Evolutionary conservation across 2,113 vertebrate species (phyloP).

Genomic region (Notarius quadriscutis): DNA sequence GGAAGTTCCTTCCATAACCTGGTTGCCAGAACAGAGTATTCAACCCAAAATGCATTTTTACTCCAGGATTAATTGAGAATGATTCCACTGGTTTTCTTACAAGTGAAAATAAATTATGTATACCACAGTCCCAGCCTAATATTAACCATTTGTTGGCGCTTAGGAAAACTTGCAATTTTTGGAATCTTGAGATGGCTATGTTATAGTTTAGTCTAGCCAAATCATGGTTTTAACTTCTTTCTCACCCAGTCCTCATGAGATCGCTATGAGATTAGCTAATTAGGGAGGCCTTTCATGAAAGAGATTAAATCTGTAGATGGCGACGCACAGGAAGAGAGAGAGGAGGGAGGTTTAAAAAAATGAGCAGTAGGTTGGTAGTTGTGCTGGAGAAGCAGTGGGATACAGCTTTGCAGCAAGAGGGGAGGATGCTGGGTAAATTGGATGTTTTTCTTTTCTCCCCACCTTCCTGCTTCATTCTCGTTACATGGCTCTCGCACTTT

Average conservation of each 20-base stretch:
- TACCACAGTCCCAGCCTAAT: not conserved
- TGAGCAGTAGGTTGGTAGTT: constrained; percentile 47
- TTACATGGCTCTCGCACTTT: constrained; percentile 21
- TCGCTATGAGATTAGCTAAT: constrained; percentile 39
- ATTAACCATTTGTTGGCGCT: not conserved
- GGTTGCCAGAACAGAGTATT: not conserved
- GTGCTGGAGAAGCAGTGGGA: constrained; percentile 40
- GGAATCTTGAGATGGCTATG: not conserved
- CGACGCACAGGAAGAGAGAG: constrained; percentile 26
- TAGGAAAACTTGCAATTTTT: not conserved
- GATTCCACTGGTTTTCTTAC: not conserved
- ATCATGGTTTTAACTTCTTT: not conserved
- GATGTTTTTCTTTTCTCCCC: constrained; percentile 36
- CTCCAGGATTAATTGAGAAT: not conserved
- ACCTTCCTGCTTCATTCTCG: constrained; percentile 5
- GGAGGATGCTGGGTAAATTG: constrained; percentile 52
- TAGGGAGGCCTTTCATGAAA: constrained; percentile 36
- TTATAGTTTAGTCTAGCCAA: not conserved
- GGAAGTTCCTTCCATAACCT: not conserved
- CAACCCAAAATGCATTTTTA: not conserved
- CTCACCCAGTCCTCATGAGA: constrained; percentile 18
- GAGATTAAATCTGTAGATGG: constrained; percentile 42
- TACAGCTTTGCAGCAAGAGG: constrained; percentile 50
- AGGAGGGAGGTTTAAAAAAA: constrained; percentile 44
- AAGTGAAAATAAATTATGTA: not conserved